phyloP scores from a whole-genome alignment of 2,888 invertebrate genomes.

The Cosmia trapezina region DNA sequence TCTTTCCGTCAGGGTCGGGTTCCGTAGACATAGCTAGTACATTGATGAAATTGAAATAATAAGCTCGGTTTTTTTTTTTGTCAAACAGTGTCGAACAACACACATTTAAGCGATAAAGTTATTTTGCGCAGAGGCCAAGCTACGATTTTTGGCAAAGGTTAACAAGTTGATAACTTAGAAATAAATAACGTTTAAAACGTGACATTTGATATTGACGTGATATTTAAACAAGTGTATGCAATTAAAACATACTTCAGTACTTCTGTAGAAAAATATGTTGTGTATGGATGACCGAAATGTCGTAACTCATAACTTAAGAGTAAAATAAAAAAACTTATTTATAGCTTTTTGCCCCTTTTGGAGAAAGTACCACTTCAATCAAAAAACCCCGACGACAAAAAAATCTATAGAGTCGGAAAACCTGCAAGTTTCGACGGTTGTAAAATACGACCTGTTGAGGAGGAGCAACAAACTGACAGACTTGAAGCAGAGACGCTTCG shows the following conservation, averaged over 20 bases:
- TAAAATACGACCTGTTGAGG: too few relatives aligned
- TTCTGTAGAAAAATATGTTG: neutral
- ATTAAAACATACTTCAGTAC: neutral
- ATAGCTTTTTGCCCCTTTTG: too few relatives aligned
- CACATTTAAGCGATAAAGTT: conserved; percentile 14
- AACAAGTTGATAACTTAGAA: conserved; percentile 23
- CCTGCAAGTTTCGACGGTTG: too few relatives aligned
- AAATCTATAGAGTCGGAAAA: too few relatives aligned
- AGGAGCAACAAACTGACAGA: too few relatives aligned
- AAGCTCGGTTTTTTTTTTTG: neutral
- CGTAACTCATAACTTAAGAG: too few relatives aligned
- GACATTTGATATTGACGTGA: conserved; percentile 5
- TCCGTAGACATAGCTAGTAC: neutral
- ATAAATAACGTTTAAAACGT: neutral
- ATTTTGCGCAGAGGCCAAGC: conserved; percentile 20
- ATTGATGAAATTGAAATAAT: neutral
- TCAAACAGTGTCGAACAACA: neutral
- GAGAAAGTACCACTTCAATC: too few relatives aligned
- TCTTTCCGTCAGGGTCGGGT: neutral
- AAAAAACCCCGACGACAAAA: too few relatives aligned
- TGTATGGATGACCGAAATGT: neutral
- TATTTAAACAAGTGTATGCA: neutral
- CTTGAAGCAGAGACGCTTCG: too few relatives aligned
- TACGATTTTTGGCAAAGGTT: conserved; percentile 22
- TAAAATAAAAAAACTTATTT: too few relatives aligned